Base-by-base conservation (phyloP, 2,888 invertebrate genomes). In the Zaprionus obscuricornis region DNA sequence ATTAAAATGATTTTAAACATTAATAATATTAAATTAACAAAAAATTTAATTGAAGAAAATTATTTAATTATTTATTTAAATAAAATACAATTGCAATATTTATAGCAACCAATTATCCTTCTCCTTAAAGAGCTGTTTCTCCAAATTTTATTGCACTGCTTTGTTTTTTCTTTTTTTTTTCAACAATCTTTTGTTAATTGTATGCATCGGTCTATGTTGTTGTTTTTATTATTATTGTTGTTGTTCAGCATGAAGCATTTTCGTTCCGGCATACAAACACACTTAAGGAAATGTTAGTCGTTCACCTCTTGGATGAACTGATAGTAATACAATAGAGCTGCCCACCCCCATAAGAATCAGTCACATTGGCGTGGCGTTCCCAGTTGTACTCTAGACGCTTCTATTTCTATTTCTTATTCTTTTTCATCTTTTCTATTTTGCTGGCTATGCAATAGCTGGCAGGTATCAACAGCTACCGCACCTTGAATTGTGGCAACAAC, bases 221-320 rank as follows among this genome's bases (percentile, higher is more conserved):
- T 8, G 17, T 27, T 27, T 20, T 34, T n/a, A n/a, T n/a, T n/a
- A n/a, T 39, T 52, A n/a, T 47, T 45, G 37, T 34, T 37, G 14
- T 27, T 31, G 27, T 22, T 8, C 31, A 31, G 3, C 24, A 55
- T 43, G 46, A 49, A 73, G 34, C 37, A 36, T 47, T 56, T 77
- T 64, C 76, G 84, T 76, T 76, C 79, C 79, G 76, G 65, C 59
- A 75, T 68, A 66, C 76, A 69, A 75, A 72, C 66, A 73, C 60
- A 79, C 79, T 77, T 79, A 77, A 72, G 52, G 69, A 75, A 81
- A 75, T 75, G 81, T 60, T 74, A 76, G 77, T 76, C 60, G 83
- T 76, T 78, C 83, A 76, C 64, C 79, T 74, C 33, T 54, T 52
- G 47, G 16, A 8, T 29, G 3, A 10, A 33, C 40, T 34, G 54